Base-by-base conservation (phyloP, 2,113 vertebrate species). In the Anhinga rufa region DNA sequence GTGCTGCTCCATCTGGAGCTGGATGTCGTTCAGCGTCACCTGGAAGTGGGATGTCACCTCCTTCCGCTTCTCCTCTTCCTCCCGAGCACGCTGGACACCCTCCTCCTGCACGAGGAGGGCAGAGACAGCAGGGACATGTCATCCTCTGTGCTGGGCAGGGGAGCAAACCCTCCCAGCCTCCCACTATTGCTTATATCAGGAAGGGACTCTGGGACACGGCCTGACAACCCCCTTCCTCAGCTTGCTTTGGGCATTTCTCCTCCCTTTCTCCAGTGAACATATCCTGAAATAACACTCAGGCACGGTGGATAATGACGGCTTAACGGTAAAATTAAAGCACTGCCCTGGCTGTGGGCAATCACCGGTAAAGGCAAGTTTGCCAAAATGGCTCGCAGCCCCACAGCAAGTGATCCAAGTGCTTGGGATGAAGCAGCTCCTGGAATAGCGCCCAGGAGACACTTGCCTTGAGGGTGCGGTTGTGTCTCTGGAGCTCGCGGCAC, bases 41-140 rank as follows among this genome's bases (percentile, higher is more conserved):
- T 99, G 99, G 98, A 99, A 99, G 94, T 99, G 99, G 3, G 99
- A 99, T 0, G 99, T 99, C 97, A 99, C 99, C 95, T 99, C 99
- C 96, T 99, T 99, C 85, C 99, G 97, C 92, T 99, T 99, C 98
- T 99, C 99, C 91, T 99, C 99, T 68, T 99, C 99, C 95, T 99
- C 98, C 6, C 99, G 98, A 1, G 99, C 99, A 5, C 99, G 98
- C 90, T 99, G 99, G 70, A 99, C 97, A 0, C 99, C 99, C 72
- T 99, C 99, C 90, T 99, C 99, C 99, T 99, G 96, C 2, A 7
- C 0, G 6, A 42, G 44, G 15, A 44, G 36, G 36, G 69, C 55
- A 60, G 55, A 51, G 57, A 17, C 15, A 12, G 2, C 10, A 20
- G 57, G 36, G 31, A 18, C 10, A 5, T 0, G 10, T 58, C 38